Evolutionary conservation across 92 coral and sea anemone genomes (phyloP).

Genomic region (Paragorgia papillata): DNA sequence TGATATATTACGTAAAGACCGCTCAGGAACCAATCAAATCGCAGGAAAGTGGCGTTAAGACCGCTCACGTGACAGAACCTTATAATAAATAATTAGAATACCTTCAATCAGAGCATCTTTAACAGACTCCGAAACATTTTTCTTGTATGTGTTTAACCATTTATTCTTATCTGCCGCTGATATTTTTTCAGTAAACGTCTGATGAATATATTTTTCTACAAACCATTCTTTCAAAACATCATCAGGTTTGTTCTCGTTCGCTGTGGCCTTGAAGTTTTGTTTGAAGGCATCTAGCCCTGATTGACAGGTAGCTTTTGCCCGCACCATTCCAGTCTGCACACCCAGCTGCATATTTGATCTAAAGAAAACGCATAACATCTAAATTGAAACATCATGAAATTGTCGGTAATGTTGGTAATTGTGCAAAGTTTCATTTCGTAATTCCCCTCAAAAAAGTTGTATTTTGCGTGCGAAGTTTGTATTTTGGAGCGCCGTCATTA

Average conservation of each 20-base stretch:
- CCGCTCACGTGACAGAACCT: too few species aligned
- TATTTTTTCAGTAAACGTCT: slow-evolving; percentile 44
- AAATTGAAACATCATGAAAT: too few species aligned
- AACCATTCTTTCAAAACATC: slow-evolving; percentile 72
- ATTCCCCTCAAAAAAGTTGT: too few species aligned
- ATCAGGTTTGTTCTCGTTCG: slow-evolving; percentile 57
- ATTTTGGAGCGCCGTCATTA: too few species aligned
- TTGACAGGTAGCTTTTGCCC: slow-evolving; percentile 70
- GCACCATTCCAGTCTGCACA: slow-evolving; percentile 81
- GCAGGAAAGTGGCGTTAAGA: too few species aligned
- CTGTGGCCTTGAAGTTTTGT: slow-evolving; percentile 59
- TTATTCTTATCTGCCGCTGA: slow-evolving; percentile 53
- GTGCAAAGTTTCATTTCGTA: too few species aligned
- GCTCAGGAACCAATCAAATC: too few species aligned
- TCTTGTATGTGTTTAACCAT: slow-evolving; percentile 57
- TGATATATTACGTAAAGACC: too few species aligned
- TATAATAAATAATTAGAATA: too few species aligned
- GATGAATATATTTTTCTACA: slow-evolving; percentile 44
- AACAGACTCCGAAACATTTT: slow-evolving; percentile 58
- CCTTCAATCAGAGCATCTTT: slow-evolving; percentile 64
- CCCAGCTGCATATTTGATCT: slow-evolving; percentile 79
- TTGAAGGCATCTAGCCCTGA: slow-evolving; percentile 81
- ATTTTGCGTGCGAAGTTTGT: too few species aligned
- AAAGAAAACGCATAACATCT: too few species aligned
- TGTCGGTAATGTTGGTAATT: too few species aligned